phyloP scores from a whole-genome alignment of 64 coral and sea anemone species.

The Cladopsammia gracilis region DNA sequence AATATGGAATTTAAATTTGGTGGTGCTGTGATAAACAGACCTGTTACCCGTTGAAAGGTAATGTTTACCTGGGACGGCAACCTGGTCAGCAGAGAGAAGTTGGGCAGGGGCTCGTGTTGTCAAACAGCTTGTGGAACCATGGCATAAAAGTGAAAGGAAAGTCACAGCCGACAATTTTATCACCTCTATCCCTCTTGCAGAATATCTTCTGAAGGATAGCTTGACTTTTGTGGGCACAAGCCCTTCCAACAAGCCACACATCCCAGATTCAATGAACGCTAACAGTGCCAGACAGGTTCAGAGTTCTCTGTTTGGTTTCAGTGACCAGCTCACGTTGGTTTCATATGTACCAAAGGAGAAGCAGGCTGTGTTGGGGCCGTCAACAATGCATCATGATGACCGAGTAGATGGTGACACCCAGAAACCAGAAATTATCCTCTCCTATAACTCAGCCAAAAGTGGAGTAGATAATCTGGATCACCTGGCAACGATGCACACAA shows the following conservation, averaged over 20 bases:
- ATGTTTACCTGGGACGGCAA: no score
- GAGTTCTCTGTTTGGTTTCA: background rate
- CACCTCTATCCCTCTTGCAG: background rate
- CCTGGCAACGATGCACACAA: background rate
- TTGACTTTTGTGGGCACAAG: background rate
- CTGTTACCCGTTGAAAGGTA: no score
- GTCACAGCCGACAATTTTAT: conserved; percentile 3
- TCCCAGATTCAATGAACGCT: background rate
- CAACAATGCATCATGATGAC: background rate
- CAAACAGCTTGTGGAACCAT: background rate
- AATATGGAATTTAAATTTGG: no score
- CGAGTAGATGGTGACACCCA: conserved; percentile 1
- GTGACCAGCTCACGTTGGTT: background rate
- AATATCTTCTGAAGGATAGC: background rate
- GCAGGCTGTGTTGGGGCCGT: background rate
- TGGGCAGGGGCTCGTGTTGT: background rate
- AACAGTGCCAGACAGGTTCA: background rate
- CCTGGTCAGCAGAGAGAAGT: no score
- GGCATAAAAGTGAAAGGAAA: background rate
- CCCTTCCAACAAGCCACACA: background rate
- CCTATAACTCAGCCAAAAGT: background rate
- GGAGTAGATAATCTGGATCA: conserved; percentile 12
- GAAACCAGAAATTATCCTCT: conserved; percentile 16
- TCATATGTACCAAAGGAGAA: background rate
- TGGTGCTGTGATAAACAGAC: no score